phyloP scores from a whole-genome alignment of 1,140 invertebrate genomes.

The Bombus polaris region DNA sequence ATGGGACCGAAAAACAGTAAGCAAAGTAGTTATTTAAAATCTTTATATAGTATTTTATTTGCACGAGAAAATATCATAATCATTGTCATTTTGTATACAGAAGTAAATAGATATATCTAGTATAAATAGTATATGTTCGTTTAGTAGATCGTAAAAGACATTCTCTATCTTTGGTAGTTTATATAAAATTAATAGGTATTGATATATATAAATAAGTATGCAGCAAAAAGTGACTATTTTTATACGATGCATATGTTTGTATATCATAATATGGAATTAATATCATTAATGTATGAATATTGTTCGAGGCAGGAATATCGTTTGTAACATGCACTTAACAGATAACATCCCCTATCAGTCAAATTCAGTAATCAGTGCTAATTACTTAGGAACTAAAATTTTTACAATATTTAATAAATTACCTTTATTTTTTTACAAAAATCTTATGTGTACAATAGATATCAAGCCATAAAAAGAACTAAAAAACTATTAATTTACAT shows the following conservation, averaged over 20 bases:
- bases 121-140: slow-evolving; percentile 52
- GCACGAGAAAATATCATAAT: slow-evolving; percentile 60
- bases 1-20: background rate
- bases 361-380: slow-evolving; percentile 42
- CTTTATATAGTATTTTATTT: slow-evolving; percentile 38
- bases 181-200: slow-evolving; percentile 44
- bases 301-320: slow-evolving; percentile 36
- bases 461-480: slow-evolving; percentile 62
- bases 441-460: slow-evolving; percentile 65
- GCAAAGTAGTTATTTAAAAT: slow-evolving; percentile 18
- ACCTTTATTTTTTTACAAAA: slow-evolving; percentile 75
- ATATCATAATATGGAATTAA: slow-evolving; percentile 48
- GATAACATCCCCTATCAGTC: slow-evolving; percentile 28
- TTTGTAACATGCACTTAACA: slow-evolving; percentile 18
- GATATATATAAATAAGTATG: slow-evolving; percentile 41
- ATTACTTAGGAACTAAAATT: slow-evolving; percentile 61
- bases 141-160: slow-evolving; percentile 44
- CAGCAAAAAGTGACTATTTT: slow-evolving; percentile 35
- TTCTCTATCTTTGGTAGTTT: slow-evolving; percentile 59
- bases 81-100: slow-evolving; percentile 67
- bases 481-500: slow-evolving; percentile 52
- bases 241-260: slow-evolving; percentile 26
- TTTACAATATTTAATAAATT: slow-evolving; percentile 73
- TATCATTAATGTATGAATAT: slow-evolving; percentile 14
- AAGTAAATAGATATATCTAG: slow-evolving; percentile 51